A percentile compares a stretch with the other conserved stretches of the same genome.
Evolutionary conservation across 2,113 vertebrate species (phyloP).

Genomic region (Sarotherodon lohbergeri): DNA sequence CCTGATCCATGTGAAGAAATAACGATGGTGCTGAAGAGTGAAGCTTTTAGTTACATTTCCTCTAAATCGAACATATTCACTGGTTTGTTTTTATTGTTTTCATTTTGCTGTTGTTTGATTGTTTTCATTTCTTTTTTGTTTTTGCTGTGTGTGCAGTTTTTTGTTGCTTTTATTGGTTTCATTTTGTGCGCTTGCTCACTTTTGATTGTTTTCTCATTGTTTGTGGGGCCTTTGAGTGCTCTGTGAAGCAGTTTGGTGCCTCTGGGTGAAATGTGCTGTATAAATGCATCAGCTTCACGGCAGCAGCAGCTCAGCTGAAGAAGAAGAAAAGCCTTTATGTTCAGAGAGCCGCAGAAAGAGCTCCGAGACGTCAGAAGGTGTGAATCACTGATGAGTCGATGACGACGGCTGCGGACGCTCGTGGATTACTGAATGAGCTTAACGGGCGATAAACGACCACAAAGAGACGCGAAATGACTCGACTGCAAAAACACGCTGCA

Average conservation of each 20-base stretch:
- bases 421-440: background rate
- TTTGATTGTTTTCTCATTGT: background rate
- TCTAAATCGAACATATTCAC: background rate
- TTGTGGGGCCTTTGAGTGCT: background rate
- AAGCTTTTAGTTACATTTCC: background rate
- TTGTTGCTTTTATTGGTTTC: background rate
- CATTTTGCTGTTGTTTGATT: background rate
- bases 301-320: background rate
- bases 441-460: background rate
- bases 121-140: background rate
- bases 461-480: accelerated
- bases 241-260: background rate
- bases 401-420: background rate
- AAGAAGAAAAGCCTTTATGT: background rate
- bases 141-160: background rate
- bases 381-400: background rate
- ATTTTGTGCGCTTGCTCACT: background rate
- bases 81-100: background rate
- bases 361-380: background rate
- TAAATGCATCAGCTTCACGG: background rate
- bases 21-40: accelerated
- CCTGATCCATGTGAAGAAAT: background rate
- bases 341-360: background rate
- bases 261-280: background rate
- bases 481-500: background rate